Base-by-base conservation (phyloP, 2,888 invertebrate species). In the Nomada flava region DNA sequence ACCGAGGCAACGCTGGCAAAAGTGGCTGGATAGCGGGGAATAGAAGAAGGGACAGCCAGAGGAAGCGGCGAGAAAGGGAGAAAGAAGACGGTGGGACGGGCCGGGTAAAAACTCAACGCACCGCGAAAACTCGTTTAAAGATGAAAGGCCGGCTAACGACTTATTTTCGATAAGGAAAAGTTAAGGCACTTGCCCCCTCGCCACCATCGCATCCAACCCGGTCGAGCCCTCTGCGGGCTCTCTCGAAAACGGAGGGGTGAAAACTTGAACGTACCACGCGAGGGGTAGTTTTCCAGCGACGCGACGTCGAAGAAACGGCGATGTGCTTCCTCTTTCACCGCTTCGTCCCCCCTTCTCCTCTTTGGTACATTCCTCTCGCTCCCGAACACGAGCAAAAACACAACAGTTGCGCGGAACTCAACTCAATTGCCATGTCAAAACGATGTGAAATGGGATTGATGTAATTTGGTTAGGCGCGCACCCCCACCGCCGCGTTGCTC, bases 121-220 rank as follows among this genome's bases (percentile, higher is more conserved):
- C 90, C 90, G 91, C 90, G 92, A 93, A 93, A 93, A 93, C 93
- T 93, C 93, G 93, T 93, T 93, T 93, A 93, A 93, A 93, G 93
- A 93, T 93, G 93, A 93, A 93, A 93, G 93, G 91, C 88, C 90
- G 86, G 86, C 93, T 93, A 93, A 93, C 93, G 93, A 93, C 93
- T 93, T 93, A 93, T 93, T 93, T 93, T 93, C 93, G 92, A 92
- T 93, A 93, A 93, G 93, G 92, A 93, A 93, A 93, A 93, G 93
- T 93, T 93, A 91, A 92, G 92, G 92, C 91, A 91, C 90, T 91
- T 91, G 90, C 87, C 87, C 86, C 86, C 83, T 69, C 83, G 84
- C 82, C 88, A 69, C 72, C 83, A 70, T 67, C 85, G 0, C 72
- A 76, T 80, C 60, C 79, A 79, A n/a, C 81, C 77, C 59, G 71